These are phyloP conservation scores for Drosophila ficusphila DNA, from an alignment of 1,140 invertebrate genomes.

Conservation along the genomic window DNA sequence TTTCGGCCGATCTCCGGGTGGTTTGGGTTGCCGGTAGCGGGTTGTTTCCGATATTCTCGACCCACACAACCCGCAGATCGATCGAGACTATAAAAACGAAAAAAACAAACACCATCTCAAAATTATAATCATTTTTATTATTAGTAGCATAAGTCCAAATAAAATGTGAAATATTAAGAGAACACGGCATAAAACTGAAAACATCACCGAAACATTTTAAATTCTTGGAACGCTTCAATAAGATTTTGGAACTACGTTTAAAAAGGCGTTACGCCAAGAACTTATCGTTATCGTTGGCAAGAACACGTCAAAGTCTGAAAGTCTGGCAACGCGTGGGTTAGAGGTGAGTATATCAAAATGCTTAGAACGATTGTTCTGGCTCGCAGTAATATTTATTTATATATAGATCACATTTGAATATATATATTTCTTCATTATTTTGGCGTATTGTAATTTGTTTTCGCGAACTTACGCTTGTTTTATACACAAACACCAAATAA, in stretches of 20 bases:
- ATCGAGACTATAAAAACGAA: conserved; percentile 14
- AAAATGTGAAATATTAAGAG: conserved; percentile 80
- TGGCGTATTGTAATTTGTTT: too few species aligned
- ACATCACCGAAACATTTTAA: neutral
- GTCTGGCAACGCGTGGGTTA: neutral
- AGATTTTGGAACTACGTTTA: neutral
- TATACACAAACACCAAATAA: too few species aligned
- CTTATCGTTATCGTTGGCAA: neutral
- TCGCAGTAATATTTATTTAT: too few species aligned
- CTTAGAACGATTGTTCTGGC: too few species aligned
- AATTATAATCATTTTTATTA: conserved; percentile 80
- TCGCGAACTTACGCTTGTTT: too few species aligned
- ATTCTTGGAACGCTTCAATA: conserved; percentile 4
- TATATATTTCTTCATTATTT: too few species aligned
- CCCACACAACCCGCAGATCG: conserved; percentile 13
- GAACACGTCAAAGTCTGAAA: too few species aligned
- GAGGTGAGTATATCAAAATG: neutral
- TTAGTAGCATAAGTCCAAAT: conserved; percentile 75
- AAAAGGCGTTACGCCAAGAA: neutral
- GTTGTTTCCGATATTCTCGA: neutral
- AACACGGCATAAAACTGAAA: conserved; percentile 45
- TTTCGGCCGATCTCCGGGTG: conserved; percentile 5
- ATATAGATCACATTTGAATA: too few species aligned
- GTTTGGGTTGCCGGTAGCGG: neutral
- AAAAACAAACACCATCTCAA: conserved; percentile 62